phyloP scores from a whole-genome alignment of 2,113 vertebrate genomes.

The Ahaetulla prasina region DNA sequence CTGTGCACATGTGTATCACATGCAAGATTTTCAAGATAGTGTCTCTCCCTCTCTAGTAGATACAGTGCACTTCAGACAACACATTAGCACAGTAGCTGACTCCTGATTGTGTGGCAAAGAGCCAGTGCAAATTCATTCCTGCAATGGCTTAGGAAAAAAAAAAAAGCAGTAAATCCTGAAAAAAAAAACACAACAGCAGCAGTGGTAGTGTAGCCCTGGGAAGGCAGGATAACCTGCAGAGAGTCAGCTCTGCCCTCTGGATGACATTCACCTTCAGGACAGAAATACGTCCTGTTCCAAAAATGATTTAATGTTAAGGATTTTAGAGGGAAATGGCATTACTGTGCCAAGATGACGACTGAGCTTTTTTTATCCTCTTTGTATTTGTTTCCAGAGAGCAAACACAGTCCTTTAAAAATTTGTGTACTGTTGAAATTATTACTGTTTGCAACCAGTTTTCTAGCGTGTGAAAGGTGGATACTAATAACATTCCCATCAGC shows the following conservation, averaged over 20 bases:
- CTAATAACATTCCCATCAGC: not conserved
- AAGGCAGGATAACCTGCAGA: conserved; percentile 22
- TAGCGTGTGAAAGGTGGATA: not conserved
- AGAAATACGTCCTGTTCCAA: conserved; percentile 7
- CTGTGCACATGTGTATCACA: not conserved
- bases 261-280: conserved; percentile 14
- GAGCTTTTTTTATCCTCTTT: not conserved
- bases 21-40: not conserved
- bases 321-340: not conserved
- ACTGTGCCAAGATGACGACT: not conserved
- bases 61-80: not conserved
- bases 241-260: conserved; percentile 23
- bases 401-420: not conserved
- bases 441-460: not conserved
- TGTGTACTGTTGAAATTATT: not conserved
- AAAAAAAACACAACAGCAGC: not conserved
- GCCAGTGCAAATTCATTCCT: conserved; percentile 27
- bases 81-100: not conserved
- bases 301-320: not conserved
- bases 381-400: not conserved
- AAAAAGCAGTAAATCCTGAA: conserved; percentile 17
- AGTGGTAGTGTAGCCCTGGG: conserved; percentile 10
- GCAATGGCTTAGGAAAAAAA: not conserved
- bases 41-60: not conserved
- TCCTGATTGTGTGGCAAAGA: conserved; percentile 20